Conservation (phyloP, 1,140 invertebrate genomes). For the Propsilocerus akamusi region DNA sequence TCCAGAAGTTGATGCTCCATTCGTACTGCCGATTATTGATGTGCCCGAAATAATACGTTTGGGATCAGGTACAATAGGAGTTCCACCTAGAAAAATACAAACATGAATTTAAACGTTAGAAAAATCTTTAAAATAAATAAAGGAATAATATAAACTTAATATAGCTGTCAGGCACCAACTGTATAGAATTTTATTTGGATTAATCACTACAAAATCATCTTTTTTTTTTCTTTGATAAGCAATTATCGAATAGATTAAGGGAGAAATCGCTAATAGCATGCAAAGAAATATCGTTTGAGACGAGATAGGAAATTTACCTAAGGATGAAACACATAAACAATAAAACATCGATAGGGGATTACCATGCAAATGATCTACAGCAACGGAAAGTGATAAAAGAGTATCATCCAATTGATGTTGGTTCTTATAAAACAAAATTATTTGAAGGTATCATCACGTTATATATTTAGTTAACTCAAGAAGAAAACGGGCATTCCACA, state of each 20-base stretch:
- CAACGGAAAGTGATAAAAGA: too few relatives aligned
- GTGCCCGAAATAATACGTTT: slow-evolving; percentile 11
- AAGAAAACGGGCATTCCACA: neutral
- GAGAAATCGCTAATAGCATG: too few relatives aligned
- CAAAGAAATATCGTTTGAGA: slow-evolving; percentile 14
- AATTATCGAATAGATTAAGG: too few relatives aligned
- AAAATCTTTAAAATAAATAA: slow-evolving; percentile 5
- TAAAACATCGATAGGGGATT: too few relatives aligned
- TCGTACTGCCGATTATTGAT: slow-evolving; percentile 9
- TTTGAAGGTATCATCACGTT: too few relatives aligned
- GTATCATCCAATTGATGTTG: too few relatives aligned
- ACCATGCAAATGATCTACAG: too few relatives aligned
- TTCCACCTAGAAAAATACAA: slow-evolving; percentile 29
- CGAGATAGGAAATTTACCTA: slow-evolving; percentile 12
- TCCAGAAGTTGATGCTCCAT: slow-evolving; percentile 7
- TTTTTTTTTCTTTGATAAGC: too few relatives aligned
- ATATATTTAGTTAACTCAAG: neutral
- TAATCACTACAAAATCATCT: too few relatives aligned
- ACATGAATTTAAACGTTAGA: slow-evolving; percentile 7
- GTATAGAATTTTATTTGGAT: too few relatives aligned
- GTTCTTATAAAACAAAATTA: too few relatives aligned
- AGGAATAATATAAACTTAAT: neutral
- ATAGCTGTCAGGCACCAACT: neutral
- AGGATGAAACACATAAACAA: slow-evolving; percentile 11
- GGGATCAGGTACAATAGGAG: slow-evolving; percentile 28